A percentile compares a stretch with the other conserved stretches of the same genome.
Evolutionary conservation across 2,113 vertebrate species (phyloP).

Genomic region (Plecturocebus donacophilus): DNA sequence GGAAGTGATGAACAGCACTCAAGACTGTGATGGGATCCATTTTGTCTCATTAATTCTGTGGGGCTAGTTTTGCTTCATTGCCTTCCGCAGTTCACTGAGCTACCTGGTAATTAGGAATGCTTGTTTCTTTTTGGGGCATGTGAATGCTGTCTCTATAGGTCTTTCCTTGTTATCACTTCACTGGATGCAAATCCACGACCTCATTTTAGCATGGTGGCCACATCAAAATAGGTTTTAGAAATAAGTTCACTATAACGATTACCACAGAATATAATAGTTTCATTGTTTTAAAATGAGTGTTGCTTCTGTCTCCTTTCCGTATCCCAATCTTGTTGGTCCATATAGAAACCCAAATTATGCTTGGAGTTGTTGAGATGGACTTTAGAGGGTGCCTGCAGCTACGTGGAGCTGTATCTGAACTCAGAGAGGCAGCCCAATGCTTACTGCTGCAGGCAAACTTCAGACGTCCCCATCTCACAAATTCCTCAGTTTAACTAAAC

Average conservation of each 20-base stretch:
- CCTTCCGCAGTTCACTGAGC: background rate
- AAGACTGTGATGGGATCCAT: background rate
- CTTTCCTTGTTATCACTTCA: background rate
- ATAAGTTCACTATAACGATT: background rate
- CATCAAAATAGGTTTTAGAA: background rate
- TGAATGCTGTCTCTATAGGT: background rate
- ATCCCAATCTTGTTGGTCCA: background rate
- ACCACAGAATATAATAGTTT: fast-evolving
- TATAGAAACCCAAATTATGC: background rate
- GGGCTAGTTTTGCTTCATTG: background rate
- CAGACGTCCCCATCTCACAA: background rate
- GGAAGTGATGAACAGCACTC: background rate
- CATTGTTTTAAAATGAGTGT: background rate
- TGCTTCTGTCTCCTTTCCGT: background rate
- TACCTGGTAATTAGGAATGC: background rate
- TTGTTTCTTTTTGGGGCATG: background rate
- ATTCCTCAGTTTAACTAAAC: background rate
- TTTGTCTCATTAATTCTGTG: background rate
- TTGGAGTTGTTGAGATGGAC: background rate
- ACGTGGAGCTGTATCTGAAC: fast-evolving
- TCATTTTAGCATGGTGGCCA: background rate
- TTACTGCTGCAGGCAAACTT: background rate
- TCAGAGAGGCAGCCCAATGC: background rate
- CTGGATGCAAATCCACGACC: background rate
- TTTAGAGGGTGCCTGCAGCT: fast-evolving